phyloP scores from a whole-genome alignment of 2,888 invertebrate species.

The Corythucha ciliata region DNA sequence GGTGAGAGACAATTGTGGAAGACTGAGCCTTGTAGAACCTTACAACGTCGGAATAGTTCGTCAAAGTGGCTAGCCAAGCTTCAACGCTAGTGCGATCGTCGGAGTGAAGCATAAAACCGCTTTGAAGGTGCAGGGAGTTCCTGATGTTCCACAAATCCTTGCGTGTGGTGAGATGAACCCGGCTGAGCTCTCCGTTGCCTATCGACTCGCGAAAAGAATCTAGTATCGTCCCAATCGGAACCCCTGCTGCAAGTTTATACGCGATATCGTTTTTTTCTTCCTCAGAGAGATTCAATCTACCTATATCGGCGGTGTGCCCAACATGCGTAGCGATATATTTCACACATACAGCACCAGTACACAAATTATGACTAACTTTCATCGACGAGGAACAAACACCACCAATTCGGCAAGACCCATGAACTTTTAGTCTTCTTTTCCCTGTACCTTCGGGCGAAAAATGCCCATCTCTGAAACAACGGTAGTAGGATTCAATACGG shows the following conservation, averaged over 20 bases:
- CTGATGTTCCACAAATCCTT: conserved; percentile 17
- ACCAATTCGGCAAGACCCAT: conserved; percentile 2
- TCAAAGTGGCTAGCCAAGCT: neutral
- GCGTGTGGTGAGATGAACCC: conserved; percentile 10
- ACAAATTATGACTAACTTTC: neutral
- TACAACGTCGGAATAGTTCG: conserved; percentile 11
- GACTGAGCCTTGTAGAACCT: conserved; percentile 33
- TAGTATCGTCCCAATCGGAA: conserved; percentile 1
- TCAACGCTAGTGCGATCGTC: conserved; percentile 11
- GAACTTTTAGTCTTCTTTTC: conserved; percentile 1
- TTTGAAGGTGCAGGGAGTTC: neutral
- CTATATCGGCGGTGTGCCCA: neutral
- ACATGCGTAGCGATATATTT: conserved; percentile 7
- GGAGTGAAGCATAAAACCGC: neutral
- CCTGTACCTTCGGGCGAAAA: conserved; percentile 4
- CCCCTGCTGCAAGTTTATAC: neutral
- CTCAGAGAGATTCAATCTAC: neutral
- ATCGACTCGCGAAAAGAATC: conserved; percentile 11
- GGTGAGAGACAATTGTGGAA: conserved; percentile 14
- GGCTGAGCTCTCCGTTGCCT: neutral
- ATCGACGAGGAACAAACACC: conserved; percentile 5
- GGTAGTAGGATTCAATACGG: neutral
- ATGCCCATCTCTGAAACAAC: conserved; percentile 12
- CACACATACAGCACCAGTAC: conserved; percentile 1
- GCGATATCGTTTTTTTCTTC: conserved; percentile 10